Percentiles rank a stretch among this genome's conserved stretches.
Evolutionary conservation across 2,888 invertebrate genomes (phyloP).

Genomic region (Brenthis daphne): DNA sequence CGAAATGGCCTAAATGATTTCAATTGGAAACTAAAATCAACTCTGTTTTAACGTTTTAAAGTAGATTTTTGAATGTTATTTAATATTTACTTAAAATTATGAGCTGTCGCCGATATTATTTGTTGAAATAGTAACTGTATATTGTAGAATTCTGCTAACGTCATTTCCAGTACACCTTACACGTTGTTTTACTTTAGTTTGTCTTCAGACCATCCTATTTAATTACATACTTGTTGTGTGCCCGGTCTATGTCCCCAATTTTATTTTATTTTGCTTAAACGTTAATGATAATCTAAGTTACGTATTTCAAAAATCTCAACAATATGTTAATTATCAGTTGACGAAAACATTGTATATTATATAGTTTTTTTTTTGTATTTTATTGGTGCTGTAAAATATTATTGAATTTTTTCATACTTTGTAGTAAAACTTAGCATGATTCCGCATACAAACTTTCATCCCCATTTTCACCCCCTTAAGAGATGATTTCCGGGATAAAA

Average conservation of each 20-base stretch:
- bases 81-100: conserved; percentile 9
- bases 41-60: neutral
- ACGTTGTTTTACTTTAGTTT: conserved; percentile 32
- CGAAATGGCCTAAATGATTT: neutral
- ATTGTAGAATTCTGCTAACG: conserved; percentile 34
- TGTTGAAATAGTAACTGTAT: conserved; percentile 35
- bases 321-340: no score
- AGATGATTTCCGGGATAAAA: no score
- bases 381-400: no score
- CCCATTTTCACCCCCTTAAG: no score
- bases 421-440: no score
- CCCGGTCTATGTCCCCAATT: neutral
- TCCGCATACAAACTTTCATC: no score
- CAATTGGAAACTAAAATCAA: conserved; percentile 1
- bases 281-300: no score
- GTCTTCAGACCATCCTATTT: conserved; percentile 20
- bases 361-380: no score
- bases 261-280: neutral
- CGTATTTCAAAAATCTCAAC: no score
- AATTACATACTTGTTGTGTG: conserved; percentile 6
- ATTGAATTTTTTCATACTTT: no score
- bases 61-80: conserved; percentile 1
- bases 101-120: conserved; percentile 5
- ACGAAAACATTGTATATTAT: no score
- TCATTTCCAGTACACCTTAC: conserved; percentile 37